A percentile compares a stretch with the other conserved stretches of the same genome.
phyloP scores from a whole-genome alignment of 2,113 vertebrate genomes.

The Myanophis thanlyinensis region DNA sequence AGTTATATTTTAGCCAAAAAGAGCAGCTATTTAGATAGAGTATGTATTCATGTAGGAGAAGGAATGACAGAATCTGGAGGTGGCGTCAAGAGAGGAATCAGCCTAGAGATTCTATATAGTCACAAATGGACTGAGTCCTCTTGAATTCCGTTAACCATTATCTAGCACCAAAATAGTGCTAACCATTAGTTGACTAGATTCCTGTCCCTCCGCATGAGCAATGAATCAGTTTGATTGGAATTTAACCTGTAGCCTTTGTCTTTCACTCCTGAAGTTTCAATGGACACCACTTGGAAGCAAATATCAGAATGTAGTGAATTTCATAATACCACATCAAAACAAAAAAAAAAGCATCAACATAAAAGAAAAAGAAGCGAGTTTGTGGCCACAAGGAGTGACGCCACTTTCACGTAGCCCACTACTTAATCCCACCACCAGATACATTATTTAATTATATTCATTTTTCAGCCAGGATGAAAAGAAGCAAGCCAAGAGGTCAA shows the following conservation, averaged over 20 bases:
- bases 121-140: not conserved
- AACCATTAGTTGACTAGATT: not conserved
- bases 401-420: not conserved
- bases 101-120: not conserved
- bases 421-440: accelerated
- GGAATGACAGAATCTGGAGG: not conserved
- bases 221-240: not conserved
- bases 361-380: not conserved
- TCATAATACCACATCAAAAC: not conserved
- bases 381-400: not conserved
- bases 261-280: constrained; percentile 5
- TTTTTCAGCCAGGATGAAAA: not conserved
- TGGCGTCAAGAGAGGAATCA: not conserved
- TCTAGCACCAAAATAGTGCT: not conserved
- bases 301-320: not conserved
- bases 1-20: not conserved
- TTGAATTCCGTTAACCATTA: not conserved
- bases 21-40: constrained; percentile 2
- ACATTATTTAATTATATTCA: not conserved
- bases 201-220: not conserved
- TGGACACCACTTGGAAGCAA: not conserved
- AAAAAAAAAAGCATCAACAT: not conserved
- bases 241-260: not conserved
- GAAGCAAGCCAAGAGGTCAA: not conserved
- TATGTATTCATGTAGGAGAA: not conserved